Evolutionary conservation across 1,140 invertebrate genomes (phyloP), one percentile per base, ranked within the genome.

Genomic region (Gonioctena quinquepunctata): DNA sequence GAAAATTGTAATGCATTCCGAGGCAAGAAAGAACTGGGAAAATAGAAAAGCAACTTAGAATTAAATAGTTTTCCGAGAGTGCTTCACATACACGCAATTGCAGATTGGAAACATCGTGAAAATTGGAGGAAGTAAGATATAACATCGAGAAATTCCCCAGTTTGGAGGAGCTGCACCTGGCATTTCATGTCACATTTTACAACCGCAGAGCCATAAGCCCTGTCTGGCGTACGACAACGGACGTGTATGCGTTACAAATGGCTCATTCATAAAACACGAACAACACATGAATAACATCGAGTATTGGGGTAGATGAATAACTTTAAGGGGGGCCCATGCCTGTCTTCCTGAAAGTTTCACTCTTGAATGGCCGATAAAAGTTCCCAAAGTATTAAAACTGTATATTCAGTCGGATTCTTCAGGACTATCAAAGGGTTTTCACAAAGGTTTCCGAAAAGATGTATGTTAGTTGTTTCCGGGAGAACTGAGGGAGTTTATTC

Each of bases 251-350:
- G 68, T 74, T 82, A 81, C 79, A 81, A 82, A 82, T 80, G 71
- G 77, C 79, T 82, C 78, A 78, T 81, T 81, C 79, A 76, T 80
- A 81, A 81, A 82, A 82, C 80, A 81, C 77, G 81, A 81, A 82
- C 81, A 82, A 82, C 78, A 82, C 80, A 82, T 82, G 81, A 82
- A 82, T 81, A 81, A 81, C 76, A 77, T 75, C 76, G 66, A 73
- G 68, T 74, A 74, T 77, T 73, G 73, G 65, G 64, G 67, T 71
- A 59, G 73, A 71, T 75, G 63, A 75, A 74, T 74, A 68, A 71
- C 60, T 56, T 56, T 69, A 70, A 71, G 16, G 52, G 67, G 71
- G 59, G 64, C 68, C 59, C 59, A 16, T n/a, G 18, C 11, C n/a
- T 18, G 23, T 23, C 25, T 19, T 28, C 16, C 18, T 18, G 23